A percentile compares a stretch with the other conserved stretches of the same genome.
Evolutionary conservation across 2,797 vertebrate species (phyloP).

Genomic region (Darevskia nairensis): DNA sequence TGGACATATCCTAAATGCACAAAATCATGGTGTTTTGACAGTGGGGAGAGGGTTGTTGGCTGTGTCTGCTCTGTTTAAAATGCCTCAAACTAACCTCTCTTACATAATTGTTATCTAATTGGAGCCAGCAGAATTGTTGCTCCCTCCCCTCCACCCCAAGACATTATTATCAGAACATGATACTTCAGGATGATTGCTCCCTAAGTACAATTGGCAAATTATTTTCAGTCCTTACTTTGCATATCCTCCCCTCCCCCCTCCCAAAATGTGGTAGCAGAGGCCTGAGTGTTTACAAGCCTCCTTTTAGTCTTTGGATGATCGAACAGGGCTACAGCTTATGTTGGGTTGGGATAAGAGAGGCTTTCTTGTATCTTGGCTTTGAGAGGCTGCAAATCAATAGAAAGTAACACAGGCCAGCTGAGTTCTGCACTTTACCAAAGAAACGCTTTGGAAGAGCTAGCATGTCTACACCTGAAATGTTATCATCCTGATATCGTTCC

Average conservation of each 20-base stretch:
- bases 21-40: neutral
- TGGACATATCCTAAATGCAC: neutral
- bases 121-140: neutral
- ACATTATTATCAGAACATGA: neutral
- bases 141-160: neutral
- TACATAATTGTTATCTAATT: neutral
- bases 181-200: neutral
- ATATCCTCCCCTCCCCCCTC: neutral
- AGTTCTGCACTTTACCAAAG: neutral
- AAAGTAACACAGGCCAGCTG: neutral
- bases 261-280: neutral
- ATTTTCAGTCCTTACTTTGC: neutral
- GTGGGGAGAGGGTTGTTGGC: no score
- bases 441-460: neutral
- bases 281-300: neutral
- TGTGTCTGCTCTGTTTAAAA: neutral
- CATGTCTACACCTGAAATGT: neutral
- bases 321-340: neutral
- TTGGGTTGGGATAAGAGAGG: neutral
- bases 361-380: neutral
- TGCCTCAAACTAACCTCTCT: neutral
- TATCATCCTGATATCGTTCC: no score
- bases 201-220: neutral
- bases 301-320: neutral
- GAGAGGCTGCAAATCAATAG: neutral